A percentile compares a stretch with the other conserved stretches of the same genome.
These are phyloP conservation scores for Prionailurus bengalensis DNA, from an alignment of 2,113 vertebrate genomes.

Conservation along the genomic window DNA sequence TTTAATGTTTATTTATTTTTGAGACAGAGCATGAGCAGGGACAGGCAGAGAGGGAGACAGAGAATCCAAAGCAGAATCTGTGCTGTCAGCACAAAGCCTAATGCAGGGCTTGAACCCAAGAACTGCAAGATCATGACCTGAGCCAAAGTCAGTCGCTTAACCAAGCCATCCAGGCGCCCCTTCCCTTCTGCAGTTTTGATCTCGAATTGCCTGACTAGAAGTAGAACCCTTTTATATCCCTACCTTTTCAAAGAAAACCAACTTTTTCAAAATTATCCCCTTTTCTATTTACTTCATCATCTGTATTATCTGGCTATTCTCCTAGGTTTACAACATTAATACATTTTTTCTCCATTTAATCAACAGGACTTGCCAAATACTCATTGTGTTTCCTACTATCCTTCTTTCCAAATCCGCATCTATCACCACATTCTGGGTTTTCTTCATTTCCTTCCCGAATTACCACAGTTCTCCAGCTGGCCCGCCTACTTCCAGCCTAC, in stretches of 20 bases:
- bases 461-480: background rate
- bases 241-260: background rate
- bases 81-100: no score
- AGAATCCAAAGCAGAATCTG: no score
- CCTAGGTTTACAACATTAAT: conserved; percentile 8
- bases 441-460: conserved; percentile 12
- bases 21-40: no score
- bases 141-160: no score
- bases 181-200: background rate
- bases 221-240: background rate
- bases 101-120: no score
- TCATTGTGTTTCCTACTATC: background rate
- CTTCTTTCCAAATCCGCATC: background rate
- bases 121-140: no score
- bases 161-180: no score
- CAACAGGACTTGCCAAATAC: background rate
- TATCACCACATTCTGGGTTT: background rate
- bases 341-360: background rate
- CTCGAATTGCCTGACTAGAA: background rate
- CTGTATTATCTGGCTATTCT: background rate
- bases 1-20: no score
- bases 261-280: background rate
- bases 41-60: no score
- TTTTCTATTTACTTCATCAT: background rate
- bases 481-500: background rate